Conservation (phyloP, 2,888 invertebrate species). For the Punctoribates punctum region DNA sequence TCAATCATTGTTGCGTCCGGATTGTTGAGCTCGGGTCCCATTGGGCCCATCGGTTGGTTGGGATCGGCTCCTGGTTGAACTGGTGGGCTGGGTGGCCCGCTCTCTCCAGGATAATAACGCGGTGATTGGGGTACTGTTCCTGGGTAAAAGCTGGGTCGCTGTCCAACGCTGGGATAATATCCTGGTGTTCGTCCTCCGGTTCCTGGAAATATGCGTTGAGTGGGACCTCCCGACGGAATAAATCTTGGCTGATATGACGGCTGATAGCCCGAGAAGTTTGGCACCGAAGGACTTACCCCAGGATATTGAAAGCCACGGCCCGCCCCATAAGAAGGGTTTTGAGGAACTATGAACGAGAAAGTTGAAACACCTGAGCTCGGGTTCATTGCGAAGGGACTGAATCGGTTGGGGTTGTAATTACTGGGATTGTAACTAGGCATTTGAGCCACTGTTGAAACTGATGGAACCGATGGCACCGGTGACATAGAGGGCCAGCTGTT, state of each 20-base stretch:
- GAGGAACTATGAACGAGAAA: conserved; percentile 20
- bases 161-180: not conserved
- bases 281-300: not conserved
- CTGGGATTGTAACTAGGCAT: not conserved
- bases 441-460: conserved; percentile 1
- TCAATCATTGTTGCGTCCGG: conserved; percentile 18
- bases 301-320: conserved; percentile 26
- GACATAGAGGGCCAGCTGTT: conserved; percentile 22
- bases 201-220: not conserved
- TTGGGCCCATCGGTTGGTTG: not conserved
- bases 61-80: conserved; percentile 13
- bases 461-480: not conserved
- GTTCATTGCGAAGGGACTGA: conserved; percentile 6
- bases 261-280: not conserved
- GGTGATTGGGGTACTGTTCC: not conserved
- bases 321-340: conserved; percentile 2
- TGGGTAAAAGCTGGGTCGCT: not conserved
- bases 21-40: conserved; percentile 20
- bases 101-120: not conserved
- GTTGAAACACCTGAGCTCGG: conserved; percentile 16
- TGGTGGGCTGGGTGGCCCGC: not conserved
- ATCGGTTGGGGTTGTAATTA: not conserved
- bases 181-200: not conserved
- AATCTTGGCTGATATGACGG: not conserved
- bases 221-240: not conserved